phyloP scores from a whole-genome alignment of 1,140 invertebrate genomes.

The Argopecten irradians region DNA sequence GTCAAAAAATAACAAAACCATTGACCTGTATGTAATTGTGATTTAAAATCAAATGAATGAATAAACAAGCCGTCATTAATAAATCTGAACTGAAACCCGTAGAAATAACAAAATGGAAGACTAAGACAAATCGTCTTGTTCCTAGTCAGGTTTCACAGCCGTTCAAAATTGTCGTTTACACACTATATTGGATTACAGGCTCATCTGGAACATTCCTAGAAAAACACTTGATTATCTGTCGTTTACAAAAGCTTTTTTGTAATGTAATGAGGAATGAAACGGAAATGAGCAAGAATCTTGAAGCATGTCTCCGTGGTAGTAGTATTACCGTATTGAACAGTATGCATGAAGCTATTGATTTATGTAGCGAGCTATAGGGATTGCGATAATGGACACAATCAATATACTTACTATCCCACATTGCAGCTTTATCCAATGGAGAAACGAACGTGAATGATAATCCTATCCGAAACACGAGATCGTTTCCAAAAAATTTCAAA shows the following conservation, averaged over 20 bases:
- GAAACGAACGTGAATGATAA: background rate
- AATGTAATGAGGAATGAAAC: conserved; percentile 8
- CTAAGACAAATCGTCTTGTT: background rate
- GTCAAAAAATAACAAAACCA: too few relatives aligned
- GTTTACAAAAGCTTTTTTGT: background rate
- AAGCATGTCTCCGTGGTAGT: background rate
- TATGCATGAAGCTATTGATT: background rate
- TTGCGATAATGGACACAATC: background rate
- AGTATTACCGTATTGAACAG: background rate
- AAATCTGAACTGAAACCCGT: background rate
- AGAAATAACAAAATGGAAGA: background rate
- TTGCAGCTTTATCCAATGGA: background rate
- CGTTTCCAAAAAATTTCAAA: background rate
- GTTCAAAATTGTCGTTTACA: background rate
- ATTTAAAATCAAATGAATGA: too few relatives aligned
- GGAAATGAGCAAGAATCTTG: background rate
- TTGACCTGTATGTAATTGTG: too few relatives aligned
- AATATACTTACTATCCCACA: conserved; percentile 22
- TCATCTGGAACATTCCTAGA: background rate
- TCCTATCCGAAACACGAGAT: background rate
- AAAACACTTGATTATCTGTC: background rate
- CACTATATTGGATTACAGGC: background rate
- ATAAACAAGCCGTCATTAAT: too few relatives aligned
- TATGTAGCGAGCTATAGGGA: conserved; percentile 13
- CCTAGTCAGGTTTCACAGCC: background rate